Percentiles rank a stretch among this genome's conserved stretches.
Evolutionary conservation across 2,113 vertebrate genomes (phyloP).

Genomic region (Eublepharis macularius): DNA sequence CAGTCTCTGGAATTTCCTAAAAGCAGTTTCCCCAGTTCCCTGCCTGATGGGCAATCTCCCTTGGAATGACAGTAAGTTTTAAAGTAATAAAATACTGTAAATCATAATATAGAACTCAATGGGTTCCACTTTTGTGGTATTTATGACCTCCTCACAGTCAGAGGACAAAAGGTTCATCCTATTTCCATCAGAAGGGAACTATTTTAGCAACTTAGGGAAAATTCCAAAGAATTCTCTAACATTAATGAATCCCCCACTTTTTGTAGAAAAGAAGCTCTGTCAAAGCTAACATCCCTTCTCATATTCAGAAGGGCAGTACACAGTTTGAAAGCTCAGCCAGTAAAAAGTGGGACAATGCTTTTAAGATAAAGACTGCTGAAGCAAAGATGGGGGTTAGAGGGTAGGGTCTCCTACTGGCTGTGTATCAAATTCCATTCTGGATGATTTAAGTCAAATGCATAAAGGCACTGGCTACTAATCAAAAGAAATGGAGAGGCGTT

Average conservation of each 20-base stretch:
- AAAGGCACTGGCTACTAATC: background rate
- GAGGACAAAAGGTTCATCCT: too few relatives aligned
- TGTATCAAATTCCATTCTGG: background rate
- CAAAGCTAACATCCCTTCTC: constrained; percentile 55
- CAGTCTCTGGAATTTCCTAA: too few relatives aligned
- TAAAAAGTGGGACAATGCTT: constrained; percentile 31
- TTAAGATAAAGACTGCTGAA: constrained; percentile 1
- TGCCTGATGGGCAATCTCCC: too few relatives aligned
- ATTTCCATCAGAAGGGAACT: too few relatives aligned
- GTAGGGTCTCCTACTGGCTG: background rate
- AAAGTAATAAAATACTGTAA: too few relatives aligned
- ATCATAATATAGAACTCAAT: too few relatives aligned
- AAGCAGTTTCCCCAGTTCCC: too few relatives aligned
- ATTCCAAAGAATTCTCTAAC: constrained; percentile 51
- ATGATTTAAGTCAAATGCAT: background rate
- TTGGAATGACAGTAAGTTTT: too few relatives aligned
- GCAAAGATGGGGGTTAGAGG: constrained; percentile 15
- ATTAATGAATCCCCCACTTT: constrained; percentile 58
- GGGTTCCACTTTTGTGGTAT: too few relatives aligned
- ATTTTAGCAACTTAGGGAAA: constrained; percentile 52
- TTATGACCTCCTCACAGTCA: too few relatives aligned
- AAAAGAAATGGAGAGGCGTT: background rate
- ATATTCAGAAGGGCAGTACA: constrained; percentile 37
- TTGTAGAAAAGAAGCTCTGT: constrained; percentile 51
- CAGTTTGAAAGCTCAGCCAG: constrained; percentile 43